Percentiles rank a stretch among this genome's conserved stretches.
Evolutionary conservation across 2,113 vertebrate species (phyloP).

Genomic region (Pseudorhombus dupliciocellatus): DNA sequence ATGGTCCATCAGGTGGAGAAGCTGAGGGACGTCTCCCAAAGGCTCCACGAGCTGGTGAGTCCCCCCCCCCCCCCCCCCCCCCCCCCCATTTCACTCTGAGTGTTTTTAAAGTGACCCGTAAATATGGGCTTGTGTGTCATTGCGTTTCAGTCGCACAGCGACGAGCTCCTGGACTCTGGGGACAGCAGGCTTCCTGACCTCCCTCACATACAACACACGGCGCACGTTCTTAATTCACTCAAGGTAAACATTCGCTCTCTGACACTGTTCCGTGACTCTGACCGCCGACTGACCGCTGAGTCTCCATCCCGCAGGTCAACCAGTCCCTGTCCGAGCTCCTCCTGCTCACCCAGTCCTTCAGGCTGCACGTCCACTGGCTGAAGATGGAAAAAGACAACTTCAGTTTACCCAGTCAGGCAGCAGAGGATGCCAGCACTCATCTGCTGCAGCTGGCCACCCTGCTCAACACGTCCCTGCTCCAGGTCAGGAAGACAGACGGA

Average conservation of each 20-base stretch:
- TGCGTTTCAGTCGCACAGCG: conserved; percentile 17
- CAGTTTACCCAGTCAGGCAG: conserved; percentile 35
- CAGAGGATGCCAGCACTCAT: conserved; percentile 20
- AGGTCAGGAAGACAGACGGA: conserved; percentile 40
- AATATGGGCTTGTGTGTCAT: neutral
- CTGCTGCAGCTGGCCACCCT: conserved; percentile 36
- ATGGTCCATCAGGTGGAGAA: conserved; percentile 44
- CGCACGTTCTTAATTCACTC: neutral
- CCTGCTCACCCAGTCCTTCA: conserved; percentile 38
- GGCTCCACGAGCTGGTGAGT: conserved; percentile 47
- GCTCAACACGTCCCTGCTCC: conserved; percentile 21
- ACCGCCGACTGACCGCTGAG: neutral
- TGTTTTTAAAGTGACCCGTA: no score
- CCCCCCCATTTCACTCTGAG: no score
- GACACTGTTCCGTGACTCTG: neutral
- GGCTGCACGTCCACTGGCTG: conserved; percentile 69
- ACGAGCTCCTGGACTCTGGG: neutral
- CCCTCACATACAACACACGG: conserved; percentile 18
- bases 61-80: no score
- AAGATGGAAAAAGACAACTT: conserved; percentile 41
- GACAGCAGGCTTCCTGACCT: conserved; percentile 40
- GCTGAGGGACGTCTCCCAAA: conserved; percentile 22
- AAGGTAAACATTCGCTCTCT: conserved; percentile 36
- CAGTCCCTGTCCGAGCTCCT: conserved; percentile 59
- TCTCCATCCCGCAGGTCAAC: conserved; percentile 52